Base-by-base conservation (phyloP, 1,140 invertebrate species). In the Protaetia brevitarsis region DNA sequence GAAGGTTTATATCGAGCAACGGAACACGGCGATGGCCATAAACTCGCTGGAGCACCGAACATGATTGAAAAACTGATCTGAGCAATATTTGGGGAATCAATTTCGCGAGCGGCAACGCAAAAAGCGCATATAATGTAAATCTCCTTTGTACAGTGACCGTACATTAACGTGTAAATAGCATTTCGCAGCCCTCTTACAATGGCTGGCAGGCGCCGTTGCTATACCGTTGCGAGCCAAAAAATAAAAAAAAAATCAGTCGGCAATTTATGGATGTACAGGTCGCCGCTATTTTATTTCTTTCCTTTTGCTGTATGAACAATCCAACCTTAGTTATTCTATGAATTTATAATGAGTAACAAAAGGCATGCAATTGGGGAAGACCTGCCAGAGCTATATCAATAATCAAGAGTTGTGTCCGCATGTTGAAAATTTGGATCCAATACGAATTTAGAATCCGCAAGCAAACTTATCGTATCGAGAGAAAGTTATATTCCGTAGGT, bases 81-180 rank as follows among this genome's bases (percentile, higher is more conserved):
- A 16, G 41, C 41, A 23, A 51, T 51, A 51, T 51, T 51, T 19
- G 26, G 6, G 41, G 41, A 23, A 51, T 51, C 41, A 51, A 51
- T 51, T 51, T 23, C 26, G 26, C 19, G 26, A 51, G 26, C 41
- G 11, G 16, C 26, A 51, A 51, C 13, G 16, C 11, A 51, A 51
- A 51, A 51, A 51, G 41, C 19, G 41, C 16, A 51, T 51, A 51
- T 21, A 45, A 45, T 45, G 37, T 45, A 51, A 51, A 19, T 51
- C 41, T 19, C 41, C 26, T 51, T 51, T 51, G 41, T 51, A 51
- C 41, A 51, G 41, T 51, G 41, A 51, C 41, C 41, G 19, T 51
- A 51, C 41, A 51, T 51, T 51, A 51, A 51, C 41, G 19, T 51
- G 41, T 10, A 51, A 51, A 13, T 51, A 51, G n/a, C 19, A 34